Evolutionary conservation across 2,888 invertebrate genomes (phyloP), one percentile per base, ranked within the genome.

Genomic region (Theristus sp.): DNA sequence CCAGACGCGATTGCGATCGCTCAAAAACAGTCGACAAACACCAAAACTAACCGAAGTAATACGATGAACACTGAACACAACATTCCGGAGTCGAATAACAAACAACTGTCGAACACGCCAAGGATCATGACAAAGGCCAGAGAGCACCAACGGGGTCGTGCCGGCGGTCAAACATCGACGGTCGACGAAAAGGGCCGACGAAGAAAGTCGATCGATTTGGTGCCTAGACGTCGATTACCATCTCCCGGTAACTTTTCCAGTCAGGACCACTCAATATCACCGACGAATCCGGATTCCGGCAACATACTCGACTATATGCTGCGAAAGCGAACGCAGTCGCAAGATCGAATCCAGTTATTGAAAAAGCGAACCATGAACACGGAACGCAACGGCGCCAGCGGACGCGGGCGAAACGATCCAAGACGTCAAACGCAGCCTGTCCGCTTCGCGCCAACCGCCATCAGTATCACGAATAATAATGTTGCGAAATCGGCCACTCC

Each of bases 371-470:
- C 22, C 20, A 22, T 20, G 31, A 46, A 22, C 2, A 2, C 13
- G 6, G 3, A 25, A 17, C n/a, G 17, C 17, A 6, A 6, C 17
- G 52, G n/a, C 52, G 52, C 52, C 17, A 20, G 3, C n/a, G 52
- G 52, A 6, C 3, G 17, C 13, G n/a, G 25, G 49, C 59, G 74
- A 68, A 62, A 73, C 70, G 66, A 76, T 73, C 66, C 74, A 69
- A 24, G 77, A 73, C 64, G 69, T 65, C 61, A 68, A 71, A 62
- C 74, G 66, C 68, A 71, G 67, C 63, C 69, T 66, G 64, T 77
- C 17, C 72, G 67, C 27, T 65, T 69, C 57, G 65, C 67, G 53
- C 61, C 66, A 1, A 67, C 69, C 13, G 65, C 66, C 2, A 53
- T 59, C 2, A 38, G 17, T 17, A 38, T 38, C 17, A 6, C 6